Base-by-base conservation (phyloP, 1,140 invertebrate genomes). In the Sarcophaga bullata region DNA sequence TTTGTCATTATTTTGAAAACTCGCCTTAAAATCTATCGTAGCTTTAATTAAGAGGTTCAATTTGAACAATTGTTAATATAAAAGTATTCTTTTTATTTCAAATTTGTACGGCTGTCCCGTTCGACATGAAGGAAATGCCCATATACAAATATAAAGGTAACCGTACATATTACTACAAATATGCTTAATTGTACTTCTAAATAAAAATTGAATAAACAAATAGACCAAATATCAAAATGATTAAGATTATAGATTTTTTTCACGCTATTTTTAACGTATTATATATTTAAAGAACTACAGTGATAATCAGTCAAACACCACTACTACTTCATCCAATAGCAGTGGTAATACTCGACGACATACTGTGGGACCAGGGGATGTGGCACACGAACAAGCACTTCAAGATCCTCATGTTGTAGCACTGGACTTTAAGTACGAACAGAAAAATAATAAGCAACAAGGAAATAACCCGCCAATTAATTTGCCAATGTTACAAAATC, bases 361-460 rank as follows among this genome's bases (percentile, higher is more conserved):
- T 88, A 98, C 97, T 0, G 97, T 98, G 15, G 97, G 97, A 6
- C 97, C 97, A 8, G 96, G 96, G 8, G 96, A 98, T 91, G 93
- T 95, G 73, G 92, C 94, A 1, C 95, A 96, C 86, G 94, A 96
- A 84, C 95, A 93, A 87, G 93, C 93, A 6, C 80, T 90, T 78
- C 89, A 86, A 73, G 90, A 90, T 87, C 86, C 89, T 0, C 83
- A 89, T 49, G 87, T 88, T 37, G 84, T 85, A 49, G 86, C 88
- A 58, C 88, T 90, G 10, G 87, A 90, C 75, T 90, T 90, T 46
- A 90, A 90, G 84, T 86, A 86, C 62, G 72, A 86, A n/a, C 86
- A 86, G 6, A 15, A 17, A 50, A 86, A 88, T 48, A 84, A 84
- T 68, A 82, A 83, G 10, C 85, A 87, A 84, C 81, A 84, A 11